These are phyloP conservation scores for Pardalotus punctatus DNA, from an alignment of 2,113 vertebrate species.

Conservation along the genomic window DNA sequence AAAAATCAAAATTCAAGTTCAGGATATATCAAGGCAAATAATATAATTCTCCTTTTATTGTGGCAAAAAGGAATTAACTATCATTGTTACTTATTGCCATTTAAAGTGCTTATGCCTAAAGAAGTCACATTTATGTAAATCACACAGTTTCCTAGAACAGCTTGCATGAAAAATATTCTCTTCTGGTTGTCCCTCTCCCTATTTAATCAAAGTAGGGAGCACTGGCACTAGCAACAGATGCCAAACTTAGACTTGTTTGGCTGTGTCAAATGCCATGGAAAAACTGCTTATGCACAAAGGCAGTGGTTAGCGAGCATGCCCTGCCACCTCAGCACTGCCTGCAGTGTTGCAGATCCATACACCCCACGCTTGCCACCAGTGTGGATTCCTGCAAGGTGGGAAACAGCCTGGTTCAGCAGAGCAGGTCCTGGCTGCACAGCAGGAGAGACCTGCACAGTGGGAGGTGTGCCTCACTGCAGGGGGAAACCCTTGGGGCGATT, in stretches of 20 bases:
- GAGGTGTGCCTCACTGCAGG: neutral
- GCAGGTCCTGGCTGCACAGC: neutral
- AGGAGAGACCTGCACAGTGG: neutral
- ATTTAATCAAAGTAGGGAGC: neutral
- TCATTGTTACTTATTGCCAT: neutral
- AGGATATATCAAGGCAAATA: neutral
- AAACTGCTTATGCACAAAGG: neutral
- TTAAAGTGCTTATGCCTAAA: neutral
- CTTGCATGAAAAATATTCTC: neutral
- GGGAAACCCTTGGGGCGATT: neutral
- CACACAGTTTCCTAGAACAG: neutral
- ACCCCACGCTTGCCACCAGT: rapidly evolving
- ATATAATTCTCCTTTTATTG: neutral
- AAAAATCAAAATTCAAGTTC: neutral
- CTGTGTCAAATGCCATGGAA: neutral
- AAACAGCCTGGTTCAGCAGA: neutral
- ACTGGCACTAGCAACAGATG: neutral
- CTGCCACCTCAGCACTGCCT: neutral
- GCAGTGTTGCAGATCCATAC: neutral
- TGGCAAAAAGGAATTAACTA: neutral
- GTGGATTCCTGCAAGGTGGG: neutral
- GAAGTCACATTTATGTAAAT: neutral
- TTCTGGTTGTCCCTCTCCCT: neutral
- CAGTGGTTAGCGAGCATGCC: neutral
- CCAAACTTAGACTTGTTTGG: neutral